Conservation (phyloP, 2,113 vertebrate species). For the Alectura lathami region DNA sequence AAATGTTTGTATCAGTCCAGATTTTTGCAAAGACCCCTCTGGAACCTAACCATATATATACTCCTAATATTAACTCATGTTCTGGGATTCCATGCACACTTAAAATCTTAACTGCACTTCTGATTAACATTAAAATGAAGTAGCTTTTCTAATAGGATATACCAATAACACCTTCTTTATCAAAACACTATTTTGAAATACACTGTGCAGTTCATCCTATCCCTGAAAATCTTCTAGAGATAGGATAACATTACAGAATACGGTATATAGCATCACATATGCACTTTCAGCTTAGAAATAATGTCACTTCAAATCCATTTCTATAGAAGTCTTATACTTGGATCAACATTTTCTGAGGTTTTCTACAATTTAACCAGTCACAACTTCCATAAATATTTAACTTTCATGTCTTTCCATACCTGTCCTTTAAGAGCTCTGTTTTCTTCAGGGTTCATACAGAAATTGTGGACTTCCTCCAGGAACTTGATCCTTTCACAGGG, state of each 20-base stretch:
- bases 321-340: background rate
- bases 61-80: background rate
- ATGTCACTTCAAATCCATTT: background rate
- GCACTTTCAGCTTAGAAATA: background rate
- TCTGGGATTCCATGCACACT: background rate
- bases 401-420: background rate
- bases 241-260: background rate
- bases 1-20: background rate
- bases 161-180: fast-evolving
- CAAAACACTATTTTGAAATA: background rate
- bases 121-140: background rate
- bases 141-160: background rate
- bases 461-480: background rate
- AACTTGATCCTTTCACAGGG: background rate
- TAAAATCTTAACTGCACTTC: background rate
- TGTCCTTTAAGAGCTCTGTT: background rate
- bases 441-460: background rate
- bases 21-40: background rate
- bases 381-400: background rate
- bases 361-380: background rate
- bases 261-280: background rate
- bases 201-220: background rate
- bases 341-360: background rate
- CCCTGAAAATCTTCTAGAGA: background rate
- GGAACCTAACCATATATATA: background rate